phyloP scores from a whole-genome alignment of 1,140 invertebrate genomes.

The Drosophila pectinifera region DNA sequence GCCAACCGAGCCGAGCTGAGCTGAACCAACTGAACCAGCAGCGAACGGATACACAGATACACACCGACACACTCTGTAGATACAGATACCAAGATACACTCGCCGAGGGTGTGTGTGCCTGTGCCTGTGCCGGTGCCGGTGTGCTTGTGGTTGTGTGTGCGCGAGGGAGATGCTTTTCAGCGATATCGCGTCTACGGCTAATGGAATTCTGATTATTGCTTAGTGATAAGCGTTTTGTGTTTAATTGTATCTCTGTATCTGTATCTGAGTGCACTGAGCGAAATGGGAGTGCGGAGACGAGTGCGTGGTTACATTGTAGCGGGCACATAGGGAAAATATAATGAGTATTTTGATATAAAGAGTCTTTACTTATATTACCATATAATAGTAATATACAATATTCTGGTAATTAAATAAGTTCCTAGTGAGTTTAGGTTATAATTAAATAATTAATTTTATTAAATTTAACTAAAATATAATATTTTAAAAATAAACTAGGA shows the following conservation, averaged over 20 bases:
- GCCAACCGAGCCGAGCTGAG: constrained; percentile 32
- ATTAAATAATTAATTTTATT: too few species aligned
- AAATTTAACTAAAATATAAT: neutral
- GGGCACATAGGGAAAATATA: neutral
- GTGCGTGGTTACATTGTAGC: neutral
- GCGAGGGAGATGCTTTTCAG: constrained; percentile 78
- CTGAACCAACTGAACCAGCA: constrained; percentile 47
- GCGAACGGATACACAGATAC: constrained; percentile 66
- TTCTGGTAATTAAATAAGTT: too few species aligned
- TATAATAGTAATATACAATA: too few species aligned
- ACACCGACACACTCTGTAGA: constrained; percentile 55
- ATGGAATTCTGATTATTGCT: constrained; percentile 85
- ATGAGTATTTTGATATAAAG: too few species aligned
- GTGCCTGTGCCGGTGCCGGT: constrained; percentile 3
- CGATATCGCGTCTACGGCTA: constrained; percentile 84
- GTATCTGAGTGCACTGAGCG: constrained; percentile 70
- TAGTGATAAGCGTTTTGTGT: constrained; percentile 85
- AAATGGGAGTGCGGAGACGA: constrained; percentile 10
- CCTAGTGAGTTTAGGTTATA: neutral
- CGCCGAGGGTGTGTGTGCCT: constrained; percentile 32
- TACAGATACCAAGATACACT: constrained; percentile 71
- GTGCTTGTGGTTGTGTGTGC: constrained; percentile 40
- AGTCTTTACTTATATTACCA: too few species aligned
- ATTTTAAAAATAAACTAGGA: neutral
- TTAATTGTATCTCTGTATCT: constrained; percentile 84